phyloP scores from a whole-genome alignment of 2,888 invertebrate genomes.

The Schizaphis graminum region DNA sequence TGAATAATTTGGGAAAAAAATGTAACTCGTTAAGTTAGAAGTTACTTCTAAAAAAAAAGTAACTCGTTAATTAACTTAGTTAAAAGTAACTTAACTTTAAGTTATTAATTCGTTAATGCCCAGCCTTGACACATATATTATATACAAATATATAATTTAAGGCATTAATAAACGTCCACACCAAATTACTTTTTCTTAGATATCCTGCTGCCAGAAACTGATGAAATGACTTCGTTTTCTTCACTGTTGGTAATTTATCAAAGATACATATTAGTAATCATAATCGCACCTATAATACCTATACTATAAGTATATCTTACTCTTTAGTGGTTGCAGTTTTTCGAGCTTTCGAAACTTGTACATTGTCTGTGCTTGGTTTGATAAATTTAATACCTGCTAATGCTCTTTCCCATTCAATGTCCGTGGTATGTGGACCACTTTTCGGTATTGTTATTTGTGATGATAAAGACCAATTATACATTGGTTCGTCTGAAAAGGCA shows the following conservation, averaged over 20 bases:
- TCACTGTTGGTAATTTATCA: neutral
- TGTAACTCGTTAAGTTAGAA: too few relatives aligned
- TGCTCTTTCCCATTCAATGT: constrained; percentile 44
- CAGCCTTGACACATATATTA: too few relatives aligned
- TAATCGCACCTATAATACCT: neutral
- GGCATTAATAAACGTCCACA: neutral
- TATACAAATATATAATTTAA: neutral
- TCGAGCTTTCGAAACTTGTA: neutral
- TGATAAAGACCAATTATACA: constrained; percentile 37
- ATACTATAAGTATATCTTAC: neutral
- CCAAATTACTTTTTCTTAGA: neutral
- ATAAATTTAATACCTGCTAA: neutral
- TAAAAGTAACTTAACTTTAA: too few relatives aligned
- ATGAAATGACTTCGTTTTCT: neutral
- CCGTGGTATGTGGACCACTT: constrained; percentile 19
- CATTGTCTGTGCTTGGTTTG: neutral
- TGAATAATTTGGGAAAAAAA: too few relatives aligned
- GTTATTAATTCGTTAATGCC: too few relatives aligned
- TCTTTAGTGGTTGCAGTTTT: neutral
- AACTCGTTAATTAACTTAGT: too few relatives aligned
- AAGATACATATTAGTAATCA: neutral
- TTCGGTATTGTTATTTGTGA: constrained; percentile 12
- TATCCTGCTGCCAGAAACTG: neutral
- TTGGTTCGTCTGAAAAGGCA: constrained; percentile 28
- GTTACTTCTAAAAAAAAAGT: too few relatives aligned